Conservation (phyloP, 92 coral and sea anemone species). For the Plumapathes pennacea region DNA sequence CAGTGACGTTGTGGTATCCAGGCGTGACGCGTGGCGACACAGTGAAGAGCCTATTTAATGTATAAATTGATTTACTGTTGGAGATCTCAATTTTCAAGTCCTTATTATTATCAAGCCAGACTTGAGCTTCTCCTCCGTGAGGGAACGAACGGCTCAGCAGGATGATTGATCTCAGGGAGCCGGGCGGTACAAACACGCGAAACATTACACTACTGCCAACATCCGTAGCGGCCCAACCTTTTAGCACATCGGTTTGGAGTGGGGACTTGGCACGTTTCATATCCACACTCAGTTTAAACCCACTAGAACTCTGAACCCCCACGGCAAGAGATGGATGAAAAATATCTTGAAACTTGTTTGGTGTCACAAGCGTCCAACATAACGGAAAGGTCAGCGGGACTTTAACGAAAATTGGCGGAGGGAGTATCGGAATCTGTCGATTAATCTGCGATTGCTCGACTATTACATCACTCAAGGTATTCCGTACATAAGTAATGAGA, state of each 20-base stretch:
- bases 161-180: conserved; percentile 38
- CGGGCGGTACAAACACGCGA: conserved; percentile 14
- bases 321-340: conserved; percentile 27
- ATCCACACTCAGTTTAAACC: conserved; percentile 1
- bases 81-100: conserved; percentile 9
- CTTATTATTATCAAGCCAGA: conserved; percentile 45
- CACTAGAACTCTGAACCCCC: conserved; percentile 6
- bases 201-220: conserved; percentile 16
- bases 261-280: background rate
- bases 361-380: conserved; percentile 76
- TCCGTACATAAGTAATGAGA: conserved; percentile 40
- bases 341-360: conserved; percentile 18
- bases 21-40: conserved; percentile 32
- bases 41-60: conserved; percentile 33
- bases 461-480: conserved; percentile 1
- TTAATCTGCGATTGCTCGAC: no score
- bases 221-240: conserved; percentile 55
- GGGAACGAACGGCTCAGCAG: conserved; percentile 30
- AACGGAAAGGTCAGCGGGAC: conserved; percentile 35
- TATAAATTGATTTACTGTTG: conserved; percentile 12
- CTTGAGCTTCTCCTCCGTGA: conserved; percentile 31
- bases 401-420: no score
- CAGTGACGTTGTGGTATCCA: conserved; percentile 43
- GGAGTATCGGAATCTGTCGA: no score
- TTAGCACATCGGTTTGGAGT: conserved; percentile 27